Base-by-base conservation (phyloP, 2,888 invertebrate genomes). In the Tipula lateralis region DNA sequence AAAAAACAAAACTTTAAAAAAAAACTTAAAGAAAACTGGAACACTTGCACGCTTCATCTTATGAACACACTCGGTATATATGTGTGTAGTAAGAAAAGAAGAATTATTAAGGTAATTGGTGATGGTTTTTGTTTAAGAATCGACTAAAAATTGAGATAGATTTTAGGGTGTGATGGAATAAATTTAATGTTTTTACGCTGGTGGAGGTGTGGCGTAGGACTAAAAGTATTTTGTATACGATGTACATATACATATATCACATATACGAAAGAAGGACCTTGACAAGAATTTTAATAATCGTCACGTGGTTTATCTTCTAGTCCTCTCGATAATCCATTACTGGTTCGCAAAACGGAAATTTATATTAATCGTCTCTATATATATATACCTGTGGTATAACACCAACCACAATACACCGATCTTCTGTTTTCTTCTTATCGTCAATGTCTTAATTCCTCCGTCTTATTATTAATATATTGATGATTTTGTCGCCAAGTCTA, bases 11-110 rank as follows among this genome's bases (percentile, higher is more conserved):
- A 83, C 19, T 34, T 34, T 32, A 16, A 34, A 83, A 39, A 4
- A 83, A 36, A 30, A 83, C 83, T 19, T n/a, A 36, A 84, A 44
- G 19, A 83, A 44, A 86, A 85, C 86, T 85, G 84, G 85, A 86
- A 85, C 86, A 86, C 85, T 86, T 85, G 85, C 84, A 84, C 32
- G 84, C 84, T 84, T 84, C 84, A 85, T 83, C 84, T 85, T 66
- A 44, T 36, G 36, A 16, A 16, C 16, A n/a, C n/a, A 44, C 44
- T 6, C 24, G 39, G 39, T 9, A 12, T 66, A 66, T 24, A 66
- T 66, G 9, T 24, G 24, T 44, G 12, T 36, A 16, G 16, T 19
- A 66, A 66, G 66, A 66, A 66, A 24, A 24, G 66, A 66, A 66
- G 66, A 66, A 19, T 66, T n/a, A n/a, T n/a, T 66, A 66, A 66